These are phyloP conservation scores for Cephus pulcher DNA, from an alignment of 2,888 invertebrate genomes.

Conservation along the genomic window DNA sequence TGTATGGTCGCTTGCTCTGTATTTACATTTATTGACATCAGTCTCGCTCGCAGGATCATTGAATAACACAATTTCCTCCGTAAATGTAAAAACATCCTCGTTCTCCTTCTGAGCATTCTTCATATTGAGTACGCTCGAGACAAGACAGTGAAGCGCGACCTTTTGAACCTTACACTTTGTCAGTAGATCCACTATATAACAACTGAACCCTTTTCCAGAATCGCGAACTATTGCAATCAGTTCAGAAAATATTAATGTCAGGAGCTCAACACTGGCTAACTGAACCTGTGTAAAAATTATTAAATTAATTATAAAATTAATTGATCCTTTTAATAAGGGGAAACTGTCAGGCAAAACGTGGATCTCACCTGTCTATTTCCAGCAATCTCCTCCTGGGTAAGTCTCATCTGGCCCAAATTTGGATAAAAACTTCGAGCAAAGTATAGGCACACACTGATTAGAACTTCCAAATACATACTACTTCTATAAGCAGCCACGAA, in stretches of 20 bases:
- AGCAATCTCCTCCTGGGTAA: slow-evolving; percentile 76
- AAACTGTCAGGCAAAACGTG: not conserved
- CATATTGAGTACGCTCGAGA: slow-evolving; percentile 79
- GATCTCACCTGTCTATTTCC: slow-evolving; percentile 74
- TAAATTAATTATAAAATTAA: slow-evolving; percentile 7
- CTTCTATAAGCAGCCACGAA: slow-evolving; percentile 78
- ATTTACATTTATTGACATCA: slow-evolving; percentile 69
- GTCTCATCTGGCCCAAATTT: slow-evolving; percentile 75
- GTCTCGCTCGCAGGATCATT: slow-evolving; percentile 72
- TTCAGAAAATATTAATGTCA: slow-evolving; percentile 79
- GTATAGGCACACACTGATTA: slow-evolving; percentile 81
- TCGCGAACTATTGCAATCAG: slow-evolving; percentile 80
- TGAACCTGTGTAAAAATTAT: slow-evolving; percentile 71
- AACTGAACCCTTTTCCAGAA: slow-evolving; percentile 81
- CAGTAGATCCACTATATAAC: slow-evolving; percentile 80
- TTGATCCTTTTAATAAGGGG: not conserved
- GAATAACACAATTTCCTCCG: slow-evolving; percentile 80
- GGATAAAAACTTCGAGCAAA: slow-evolving; percentile 85
- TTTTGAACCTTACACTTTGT: slow-evolving; percentile 86
- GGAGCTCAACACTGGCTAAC: slow-evolving; percentile 79
- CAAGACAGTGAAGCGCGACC: slow-evolving; percentile 82
- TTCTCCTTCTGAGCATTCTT: slow-evolving; percentile 61
- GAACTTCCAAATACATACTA: slow-evolving; percentile 84
- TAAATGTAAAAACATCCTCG: slow-evolving; percentile 73
- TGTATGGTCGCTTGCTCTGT: slow-evolving; percentile 72